Percentiles rank a stretch among this genome's conserved stretches.
Conservation (phyloP, 2,888 invertebrate genomes). For the Stenotaenia linearis region DNA sequence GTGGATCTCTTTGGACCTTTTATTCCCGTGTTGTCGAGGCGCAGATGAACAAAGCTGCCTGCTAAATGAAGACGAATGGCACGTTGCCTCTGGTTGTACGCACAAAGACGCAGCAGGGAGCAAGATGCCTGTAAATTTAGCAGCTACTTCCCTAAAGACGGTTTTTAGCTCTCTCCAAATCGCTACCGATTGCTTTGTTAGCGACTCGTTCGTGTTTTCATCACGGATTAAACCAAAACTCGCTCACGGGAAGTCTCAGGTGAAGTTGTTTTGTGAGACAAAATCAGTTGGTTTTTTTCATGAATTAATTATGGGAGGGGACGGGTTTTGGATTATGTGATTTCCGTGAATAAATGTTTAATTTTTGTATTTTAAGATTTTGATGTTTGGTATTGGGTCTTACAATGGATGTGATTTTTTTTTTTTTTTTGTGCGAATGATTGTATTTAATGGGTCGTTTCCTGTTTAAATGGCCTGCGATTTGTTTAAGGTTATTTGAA, state of each 20-base stretch:
- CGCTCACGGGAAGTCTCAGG: background rate
- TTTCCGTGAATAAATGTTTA: no score
- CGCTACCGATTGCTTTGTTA: slow-evolving; percentile 14
- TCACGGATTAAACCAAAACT: background rate
- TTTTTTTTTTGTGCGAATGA: no score
- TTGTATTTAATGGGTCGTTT: no score
- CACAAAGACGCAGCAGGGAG: background rate
- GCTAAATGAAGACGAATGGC: slow-evolving; percentile 11
- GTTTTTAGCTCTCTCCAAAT: slow-evolving; percentile 1
- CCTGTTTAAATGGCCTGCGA: no score
- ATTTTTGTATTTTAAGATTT: no score
- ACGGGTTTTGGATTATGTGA: no score
- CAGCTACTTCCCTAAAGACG: slow-evolving; percentile 2
- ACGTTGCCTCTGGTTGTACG: background rate
- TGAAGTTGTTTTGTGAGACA: no score
- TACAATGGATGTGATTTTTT: no score
- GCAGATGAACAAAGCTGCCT: slow-evolving; percentile 4
- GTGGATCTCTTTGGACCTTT: slow-evolving; percentile 15
- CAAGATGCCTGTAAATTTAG: background rate
- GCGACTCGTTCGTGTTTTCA: background rate
- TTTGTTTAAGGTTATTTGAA: no score
- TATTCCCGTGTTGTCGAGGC: slow-evolving; percentile 15
- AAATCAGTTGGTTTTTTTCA: no score
- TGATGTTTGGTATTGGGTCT: no score
- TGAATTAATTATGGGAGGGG: no score